These are phyloP conservation scores for Caradrina clavipalpis DNA, from an alignment of 2,888 invertebrate species.

Conservation along the genomic window DNA sequence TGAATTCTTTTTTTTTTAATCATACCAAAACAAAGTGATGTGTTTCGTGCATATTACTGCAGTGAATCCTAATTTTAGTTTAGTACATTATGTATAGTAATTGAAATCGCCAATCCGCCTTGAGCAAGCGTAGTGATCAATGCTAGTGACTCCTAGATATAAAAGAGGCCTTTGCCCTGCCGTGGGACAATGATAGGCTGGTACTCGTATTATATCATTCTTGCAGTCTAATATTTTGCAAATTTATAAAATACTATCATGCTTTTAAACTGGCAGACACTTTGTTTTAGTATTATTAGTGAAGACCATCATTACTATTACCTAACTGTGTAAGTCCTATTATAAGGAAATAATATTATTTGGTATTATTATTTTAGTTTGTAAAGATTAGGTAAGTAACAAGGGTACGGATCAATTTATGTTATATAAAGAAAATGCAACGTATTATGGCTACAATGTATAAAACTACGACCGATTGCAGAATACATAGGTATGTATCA, in stretches of 20 bases:
- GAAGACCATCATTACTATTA: conserved; percentile 28
- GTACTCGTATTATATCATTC: neutral
- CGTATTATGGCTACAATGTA: conserved; percentile 24
- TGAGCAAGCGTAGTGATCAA: neutral
- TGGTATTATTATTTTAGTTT: conserved; percentile 3
- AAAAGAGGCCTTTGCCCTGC: no score
- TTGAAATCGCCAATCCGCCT: neutral
- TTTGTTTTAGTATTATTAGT: conserved; percentile 17
- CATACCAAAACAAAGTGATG: neutral
- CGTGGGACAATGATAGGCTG: no score
- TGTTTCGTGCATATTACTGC: neutral
- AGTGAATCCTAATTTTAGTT: neutral
- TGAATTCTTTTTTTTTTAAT: no score
- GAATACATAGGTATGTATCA: conserved; percentile 8
- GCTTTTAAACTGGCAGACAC: conserved; percentile 5
- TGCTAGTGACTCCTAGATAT: no score
- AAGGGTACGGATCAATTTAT: conserved; percentile 14
- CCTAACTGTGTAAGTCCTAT: conserved; percentile 5
- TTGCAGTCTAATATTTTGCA: neutral
- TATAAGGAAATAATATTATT: conserved; percentile 9
- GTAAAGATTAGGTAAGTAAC: conserved; percentile 18
- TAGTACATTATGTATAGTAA: neutral
- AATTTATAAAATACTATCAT: conserved; percentile 29
- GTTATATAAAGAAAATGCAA: conserved; percentile 20
- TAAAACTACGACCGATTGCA: conserved; percentile 2